phyloP scores from a whole-genome alignment of 2,888 invertebrate species.

The Monoplex corrugatus region DNA sequence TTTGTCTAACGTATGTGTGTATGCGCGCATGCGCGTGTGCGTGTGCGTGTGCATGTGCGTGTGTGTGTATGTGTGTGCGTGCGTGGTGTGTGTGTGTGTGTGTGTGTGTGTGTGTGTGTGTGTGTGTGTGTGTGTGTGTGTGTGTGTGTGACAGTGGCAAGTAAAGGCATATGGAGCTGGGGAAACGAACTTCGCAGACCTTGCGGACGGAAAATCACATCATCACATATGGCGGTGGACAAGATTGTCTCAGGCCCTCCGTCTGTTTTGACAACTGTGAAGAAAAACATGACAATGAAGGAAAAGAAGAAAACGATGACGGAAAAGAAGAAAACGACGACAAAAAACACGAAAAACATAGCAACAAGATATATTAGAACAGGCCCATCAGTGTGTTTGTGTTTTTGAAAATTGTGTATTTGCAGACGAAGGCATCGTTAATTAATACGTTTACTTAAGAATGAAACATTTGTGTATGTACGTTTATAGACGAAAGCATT shows the following conservation, averaged over 20 bases:
- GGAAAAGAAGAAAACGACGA: too few species aligned
- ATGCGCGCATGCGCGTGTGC: neutral
- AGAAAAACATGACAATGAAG: too few species aligned
- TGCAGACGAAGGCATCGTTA: too few species aligned
- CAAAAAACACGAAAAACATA: too few species aligned
- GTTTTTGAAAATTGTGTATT: too few species aligned
- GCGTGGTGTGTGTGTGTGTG: neutral
- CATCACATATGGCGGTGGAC: constrained; percentile 42
- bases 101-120: neutral
- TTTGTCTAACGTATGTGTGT: neutral
- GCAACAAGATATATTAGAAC: too few species aligned
- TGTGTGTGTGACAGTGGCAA: constrained; percentile 33
- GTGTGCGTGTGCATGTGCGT: neutral
- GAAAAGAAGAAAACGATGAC: too few species aligned
- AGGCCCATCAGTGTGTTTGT: too few species aligned
- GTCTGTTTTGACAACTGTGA: too few species aligned
- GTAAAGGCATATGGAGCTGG: constrained; percentile 39
- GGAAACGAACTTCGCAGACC: constrained; percentile 45
- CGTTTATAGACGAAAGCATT: too few species aligned
- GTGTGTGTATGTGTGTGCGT: neutral
- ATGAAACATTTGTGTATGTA: too few species aligned
- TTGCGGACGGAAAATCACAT: constrained; percentile 20
- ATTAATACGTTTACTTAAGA: too few species aligned
- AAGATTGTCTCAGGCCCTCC: neutral
- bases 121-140: neutral